Percentiles rank a stretch among this genome's conserved stretches.
Conservation (phyloP, 2,797 vertebrate genomes). For the Oophaga sylvatica region DNA sequence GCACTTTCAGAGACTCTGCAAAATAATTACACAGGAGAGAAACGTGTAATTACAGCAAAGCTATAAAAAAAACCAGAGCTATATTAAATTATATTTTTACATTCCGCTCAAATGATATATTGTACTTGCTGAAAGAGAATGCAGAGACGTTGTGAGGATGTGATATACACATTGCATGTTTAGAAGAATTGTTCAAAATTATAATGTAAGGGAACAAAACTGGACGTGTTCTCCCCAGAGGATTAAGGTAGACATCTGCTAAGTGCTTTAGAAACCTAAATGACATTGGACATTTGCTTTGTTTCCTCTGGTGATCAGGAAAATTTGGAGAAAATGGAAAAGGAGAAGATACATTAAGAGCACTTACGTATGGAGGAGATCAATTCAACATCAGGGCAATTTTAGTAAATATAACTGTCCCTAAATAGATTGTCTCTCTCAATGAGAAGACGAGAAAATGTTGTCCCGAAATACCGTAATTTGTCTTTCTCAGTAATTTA, state of each 20-base stretch:
- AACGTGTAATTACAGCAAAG: slow-evolving; percentile 51
- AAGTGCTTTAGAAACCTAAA: background rate
- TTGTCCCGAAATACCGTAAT: too few relatives aligned
- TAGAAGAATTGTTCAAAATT: slow-evolving; percentile 52
- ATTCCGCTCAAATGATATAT: slow-evolving; percentile 46
- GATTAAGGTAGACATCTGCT: slow-evolving; percentile 29
- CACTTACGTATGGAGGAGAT: background rate
- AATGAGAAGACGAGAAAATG: background rate
- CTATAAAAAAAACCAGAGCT: slow-evolving; percentile 36
- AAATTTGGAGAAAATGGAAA: slow-evolving; percentile 18
- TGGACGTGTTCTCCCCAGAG: slow-evolving; percentile 11
- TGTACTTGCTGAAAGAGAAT: slow-evolving; percentile 42
- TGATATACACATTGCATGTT: slow-evolving; percentile 25
- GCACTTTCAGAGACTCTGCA: slow-evolving; percentile 40
- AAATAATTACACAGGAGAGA: slow-evolving; percentile 45
- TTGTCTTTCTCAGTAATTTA: too few relatives aligned
- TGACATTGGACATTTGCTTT: slow-evolving; percentile 6
- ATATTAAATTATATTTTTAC: slow-evolving; percentile 54
- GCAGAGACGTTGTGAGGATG: slow-evolving; percentile 29
- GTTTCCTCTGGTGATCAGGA: slow-evolving; percentile 19
- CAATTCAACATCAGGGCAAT: background rate
- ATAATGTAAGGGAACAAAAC: slow-evolving; percentile 37
- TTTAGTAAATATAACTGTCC: background rate
- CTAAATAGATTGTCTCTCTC: background rate
- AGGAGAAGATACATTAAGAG: background rate